Evolutionary conservation across 2,797 vertebrate species (phyloP), one percentile per base, ranked within the genome.

Genomic region (Geotrypetes seraphini): DNA sequence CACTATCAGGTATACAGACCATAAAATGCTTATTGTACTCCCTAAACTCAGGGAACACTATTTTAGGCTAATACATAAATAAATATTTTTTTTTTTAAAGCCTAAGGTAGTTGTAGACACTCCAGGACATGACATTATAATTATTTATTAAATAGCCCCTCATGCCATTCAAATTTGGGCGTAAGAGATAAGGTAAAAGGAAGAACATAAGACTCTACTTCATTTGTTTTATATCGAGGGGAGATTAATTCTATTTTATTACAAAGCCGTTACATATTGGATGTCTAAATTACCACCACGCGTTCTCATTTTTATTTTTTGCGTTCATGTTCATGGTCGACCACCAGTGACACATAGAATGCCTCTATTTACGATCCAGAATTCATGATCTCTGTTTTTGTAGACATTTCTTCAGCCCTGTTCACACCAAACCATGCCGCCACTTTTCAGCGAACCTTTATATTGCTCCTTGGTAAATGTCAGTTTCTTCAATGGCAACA

Each of bases 301-400:
- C 43, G 40, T 30, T 30, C 22, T 22, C 22, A 7, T 6, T 22
- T 22, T 22, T n/a, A 32, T 28, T 31, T 26, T 50, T 66, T 62
- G 68, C 70, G 76, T 77, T 80, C 73, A 72, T 10, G 67, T 69
- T 72, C 71, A 74, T 28, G 73, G 67, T 43, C 35, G 36, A 30
- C 24, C 30, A 46, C 25, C 19, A 39, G 42, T 25, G 2, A 19
- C 33, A n/a, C 3, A 15, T 43, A 26, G 38, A 64, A 59, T 43
- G 49, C 50, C 30, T 53, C 41, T 56, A 60, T 71, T 69, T 65
- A 69, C 50, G 60, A 71, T 48, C 60, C 66, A 53, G 50, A 63
- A 61, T 28, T 37, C 20, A 48, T 67, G 65, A 53, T 60, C 66
- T 61, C 57, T 32, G 46, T 47, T 28, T 52, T 25, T 57, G 39